Base-by-base conservation (phyloP, 2,797 vertebrate genomes). In the Calcarius lapponicus region DNA sequence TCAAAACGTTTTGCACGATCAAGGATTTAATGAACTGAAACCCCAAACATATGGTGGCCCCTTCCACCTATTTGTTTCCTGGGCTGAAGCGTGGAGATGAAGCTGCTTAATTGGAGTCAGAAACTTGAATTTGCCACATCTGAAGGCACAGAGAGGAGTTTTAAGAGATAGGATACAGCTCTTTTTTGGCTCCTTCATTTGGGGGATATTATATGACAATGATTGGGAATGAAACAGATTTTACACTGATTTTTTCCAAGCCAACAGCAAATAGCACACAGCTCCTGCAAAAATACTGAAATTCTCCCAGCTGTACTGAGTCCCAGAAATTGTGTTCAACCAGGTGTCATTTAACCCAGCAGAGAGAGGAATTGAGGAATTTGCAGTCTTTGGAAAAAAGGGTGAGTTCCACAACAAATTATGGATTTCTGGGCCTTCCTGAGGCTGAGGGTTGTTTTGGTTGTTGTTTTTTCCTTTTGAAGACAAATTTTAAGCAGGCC, bases 11-110 rank as follows among this genome's bases (percentile, higher is more conserved):
- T 80, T 95, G 86, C 54, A 74, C 8, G 7, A 86, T 91, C 69
- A 54, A 85, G 42, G 60, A 90, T 67, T 95, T 96, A 95, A 96
- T 83, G 87, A 86, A 80, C 86, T 62, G 64, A 86, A 91, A 86
- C 9, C 21, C 45, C 51, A 88, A 91, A 88, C 76, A 88, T 94
- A 88, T 88, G 91, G 91, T 26, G 34, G 71, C 31, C 51, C 57
- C 26, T 94, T 93, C 75, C 76, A 88, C 92, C 74, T 93, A 47
- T 92, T 94, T 94, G 53, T 86, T 82, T 72, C 73, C 53, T 90
- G 65, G 66, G 54, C 16, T 92, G 93, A 86, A 80, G 22, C 8
- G 16, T n/a, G 56, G 71, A 83, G 83, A 80, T 53, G 82, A 80
- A 85, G 64, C 82, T 93, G 76, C 70, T 86, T 92, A 92, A 94